phyloP scores from a whole-genome alignment of 1,140 invertebrate genomes.

The Brachionus asplanchnoidis region DNA sequence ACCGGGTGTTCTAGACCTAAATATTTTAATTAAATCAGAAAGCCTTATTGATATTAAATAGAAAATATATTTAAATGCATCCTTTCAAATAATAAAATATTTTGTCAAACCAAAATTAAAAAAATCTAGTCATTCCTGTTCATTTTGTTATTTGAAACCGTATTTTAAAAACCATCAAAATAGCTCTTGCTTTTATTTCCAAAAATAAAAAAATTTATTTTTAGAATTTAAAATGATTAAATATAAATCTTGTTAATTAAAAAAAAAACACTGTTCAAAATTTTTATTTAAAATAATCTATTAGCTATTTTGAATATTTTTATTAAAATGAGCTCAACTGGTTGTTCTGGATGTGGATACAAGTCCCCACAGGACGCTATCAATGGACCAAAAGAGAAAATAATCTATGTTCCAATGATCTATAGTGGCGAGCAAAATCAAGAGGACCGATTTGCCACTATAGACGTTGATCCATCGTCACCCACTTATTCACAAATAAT shows the following conservation, averaged over 20 bases:
- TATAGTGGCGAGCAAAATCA: slow-evolving; percentile 53
- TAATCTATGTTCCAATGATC: slow-evolving; percentile 79
- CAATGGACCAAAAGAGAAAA: slow-evolving; percentile 63
- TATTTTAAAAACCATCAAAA: background rate
- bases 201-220: background rate
- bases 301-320: background rate
- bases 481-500: slow-evolving; percentile 80
- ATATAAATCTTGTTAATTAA: background rate
- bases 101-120: background rate
- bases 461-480: slow-evolving; percentile 83
- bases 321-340: background rate
- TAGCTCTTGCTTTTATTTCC: background rate
- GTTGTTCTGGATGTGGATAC: background rate
- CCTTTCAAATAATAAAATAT: background rate
- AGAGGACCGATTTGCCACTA: slow-evolving; percentile 81
- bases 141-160: background rate
- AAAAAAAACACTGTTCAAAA: background rate
- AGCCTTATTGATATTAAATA: too few relatives aligned
- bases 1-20: too few relatives aligned
- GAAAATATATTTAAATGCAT: too few relatives aligned
- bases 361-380: background rate
- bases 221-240: background rate
- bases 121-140: background rate
- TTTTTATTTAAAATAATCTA: background rate
- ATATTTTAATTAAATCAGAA: too few relatives aligned